A percentile compares a stretch with the other conserved stretches of the same genome.
Conservation (phyloP, 2,888 invertebrate genomes). For the Drosophila diplacantha region DNA sequence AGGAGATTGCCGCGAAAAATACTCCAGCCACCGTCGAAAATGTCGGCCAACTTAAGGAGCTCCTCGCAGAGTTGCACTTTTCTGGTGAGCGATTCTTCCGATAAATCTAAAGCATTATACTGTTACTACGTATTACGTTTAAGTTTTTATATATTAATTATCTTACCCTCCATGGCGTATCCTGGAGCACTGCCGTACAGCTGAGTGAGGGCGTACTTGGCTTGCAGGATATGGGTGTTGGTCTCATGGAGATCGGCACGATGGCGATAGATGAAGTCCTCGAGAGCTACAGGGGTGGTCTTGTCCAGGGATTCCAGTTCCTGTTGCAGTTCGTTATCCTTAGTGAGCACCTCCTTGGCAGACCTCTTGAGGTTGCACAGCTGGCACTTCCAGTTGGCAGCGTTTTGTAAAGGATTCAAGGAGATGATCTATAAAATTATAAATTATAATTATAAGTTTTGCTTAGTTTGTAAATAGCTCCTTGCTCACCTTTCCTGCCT, state of each 20-base stretch:
- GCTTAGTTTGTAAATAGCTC: background rate
- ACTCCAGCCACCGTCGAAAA: constrained; percentile 83
- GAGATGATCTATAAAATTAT: constrained; percentile 79
- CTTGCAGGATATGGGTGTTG: constrained; percentile 83
- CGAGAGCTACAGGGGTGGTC: constrained; percentile 80
- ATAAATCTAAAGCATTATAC: constrained; percentile 78
- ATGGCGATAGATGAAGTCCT: constrained; percentile 82
- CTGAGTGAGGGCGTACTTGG: constrained; percentile 84
- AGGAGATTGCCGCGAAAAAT: constrained; percentile 82
- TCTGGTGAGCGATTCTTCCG: constrained; percentile 79
- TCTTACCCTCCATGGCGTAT: constrained; percentile 79
- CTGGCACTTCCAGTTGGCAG: constrained; percentile 83
- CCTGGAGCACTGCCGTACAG: constrained; percentile 83
- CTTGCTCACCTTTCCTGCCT: constrained; percentile 77
- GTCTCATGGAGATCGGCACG: constrained; percentile 82
- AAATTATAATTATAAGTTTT: accelerated
- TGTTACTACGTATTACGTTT: background rate
- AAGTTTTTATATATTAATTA: no score
- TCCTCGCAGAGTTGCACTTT: constrained; percentile 84
- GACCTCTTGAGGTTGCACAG: constrained; percentile 81
- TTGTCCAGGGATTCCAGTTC: constrained; percentile 81
- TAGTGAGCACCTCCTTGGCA: constrained; percentile 81
- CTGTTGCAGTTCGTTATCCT: constrained; percentile 81
- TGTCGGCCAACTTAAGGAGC: constrained; percentile 82
- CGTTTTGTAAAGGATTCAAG: constrained; percentile 81